These are phyloP conservation scores for Scolopax rusticola DNA, from an alignment of 2,797 vertebrate species.

Conservation along the genomic window DNA sequence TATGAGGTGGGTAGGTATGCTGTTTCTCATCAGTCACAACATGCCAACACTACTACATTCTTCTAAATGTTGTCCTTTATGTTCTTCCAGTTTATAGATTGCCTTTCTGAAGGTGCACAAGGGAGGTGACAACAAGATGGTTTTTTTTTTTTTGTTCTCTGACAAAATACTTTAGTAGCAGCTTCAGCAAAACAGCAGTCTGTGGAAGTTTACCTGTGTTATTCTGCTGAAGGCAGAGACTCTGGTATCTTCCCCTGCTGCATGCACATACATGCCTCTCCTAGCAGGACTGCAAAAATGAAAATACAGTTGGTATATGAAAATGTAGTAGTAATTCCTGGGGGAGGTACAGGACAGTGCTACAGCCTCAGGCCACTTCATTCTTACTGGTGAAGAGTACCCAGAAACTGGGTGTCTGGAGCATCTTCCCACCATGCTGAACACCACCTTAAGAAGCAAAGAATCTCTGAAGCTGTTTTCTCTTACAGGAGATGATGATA, in stretches of 20 bases:
- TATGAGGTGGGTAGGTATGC: neutral
- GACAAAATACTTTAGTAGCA: neutral
- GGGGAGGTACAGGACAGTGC: neutral
- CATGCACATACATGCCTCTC: fast-evolving
- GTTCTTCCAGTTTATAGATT: neutral
- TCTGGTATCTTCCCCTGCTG: neutral
- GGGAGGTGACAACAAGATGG: neutral
- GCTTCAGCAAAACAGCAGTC: neutral
- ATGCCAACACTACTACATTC: neutral
- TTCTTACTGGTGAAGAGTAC: neutral
- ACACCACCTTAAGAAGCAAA: neutral
- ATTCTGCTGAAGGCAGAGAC: neutral
- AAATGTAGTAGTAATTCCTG: no score
- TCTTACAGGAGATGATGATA: neutral
- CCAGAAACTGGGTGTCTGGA: neutral
- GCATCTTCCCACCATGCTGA: neutral
- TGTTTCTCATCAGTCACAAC: neutral
- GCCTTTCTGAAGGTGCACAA: neutral
- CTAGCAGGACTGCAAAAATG: neutral
- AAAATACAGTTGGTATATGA: fast-evolving
- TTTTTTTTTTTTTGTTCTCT: neutral
- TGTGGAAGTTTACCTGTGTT: neutral
- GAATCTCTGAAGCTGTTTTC: neutral
- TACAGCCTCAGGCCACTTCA: neutral
- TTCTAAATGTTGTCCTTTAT: neutral